Evolutionary conservation across 2,888 invertebrate species (phyloP).

Genomic region (Lepas anatifera): DNA sequence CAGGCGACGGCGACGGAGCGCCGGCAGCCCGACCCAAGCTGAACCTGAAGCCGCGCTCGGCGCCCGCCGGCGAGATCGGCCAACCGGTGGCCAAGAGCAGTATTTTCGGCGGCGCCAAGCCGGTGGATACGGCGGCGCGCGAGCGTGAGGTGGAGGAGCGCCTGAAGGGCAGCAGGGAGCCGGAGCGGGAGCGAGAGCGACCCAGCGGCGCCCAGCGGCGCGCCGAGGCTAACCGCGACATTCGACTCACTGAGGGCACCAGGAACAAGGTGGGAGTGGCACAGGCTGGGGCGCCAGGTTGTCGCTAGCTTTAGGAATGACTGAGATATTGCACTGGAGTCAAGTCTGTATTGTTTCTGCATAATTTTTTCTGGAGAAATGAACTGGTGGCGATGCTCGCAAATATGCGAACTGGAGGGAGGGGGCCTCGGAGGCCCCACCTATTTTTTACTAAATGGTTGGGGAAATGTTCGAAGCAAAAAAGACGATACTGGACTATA

Average conservation of each 20-base stretch:
- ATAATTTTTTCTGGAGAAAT: no score
- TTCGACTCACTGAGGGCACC: not conserved
- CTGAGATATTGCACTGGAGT: no score
- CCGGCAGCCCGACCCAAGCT: not conserved
- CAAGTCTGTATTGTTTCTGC: no score
- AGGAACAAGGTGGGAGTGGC: not conserved
- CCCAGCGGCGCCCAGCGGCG: not conserved
- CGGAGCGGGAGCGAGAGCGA: not conserved
- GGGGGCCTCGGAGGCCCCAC: no score
- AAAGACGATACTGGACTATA: no score
- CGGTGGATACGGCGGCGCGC: constrained; percentile 37
- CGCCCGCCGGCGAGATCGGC: not conserved
- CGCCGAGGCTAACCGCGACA: not conserved
- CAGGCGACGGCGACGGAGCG: not conserved
- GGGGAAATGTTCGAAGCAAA: no score
- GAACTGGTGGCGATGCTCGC: no score
- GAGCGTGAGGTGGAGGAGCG: constrained; percentile 37
- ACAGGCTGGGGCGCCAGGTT: no score
- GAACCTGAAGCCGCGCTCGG: constrained; percentile 9
- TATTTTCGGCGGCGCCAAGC: constrained; percentile 49
- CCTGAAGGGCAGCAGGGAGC: constrained; percentile 22
- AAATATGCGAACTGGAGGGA: no score
- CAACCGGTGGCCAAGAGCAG: constrained; percentile 33
- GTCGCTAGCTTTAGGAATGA: no score
- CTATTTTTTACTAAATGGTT: no score